phyloP scores from a whole-genome alignment of 2,888 invertebrate species.

The Unio pictorum region DNA sequence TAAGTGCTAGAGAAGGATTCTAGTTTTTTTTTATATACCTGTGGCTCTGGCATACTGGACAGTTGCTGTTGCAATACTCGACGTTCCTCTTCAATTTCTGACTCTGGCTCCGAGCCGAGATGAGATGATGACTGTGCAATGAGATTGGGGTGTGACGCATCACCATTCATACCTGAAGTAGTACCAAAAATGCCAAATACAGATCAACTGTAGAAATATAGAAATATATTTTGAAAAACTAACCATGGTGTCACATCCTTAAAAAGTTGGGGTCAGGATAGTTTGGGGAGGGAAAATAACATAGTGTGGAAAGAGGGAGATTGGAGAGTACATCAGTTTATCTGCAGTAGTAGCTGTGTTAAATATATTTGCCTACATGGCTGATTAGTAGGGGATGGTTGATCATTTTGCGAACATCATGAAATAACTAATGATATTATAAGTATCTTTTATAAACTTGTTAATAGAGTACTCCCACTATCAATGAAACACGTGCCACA shows the following conservation, averaged over 20 bases:
- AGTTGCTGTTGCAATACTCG: constrained; percentile 56
- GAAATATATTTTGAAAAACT: too few species aligned
- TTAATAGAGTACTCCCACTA: too few species aligned
- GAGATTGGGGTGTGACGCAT: constrained; percentile 13
- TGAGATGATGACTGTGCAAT: constrained; percentile 3
- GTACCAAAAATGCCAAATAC: not conserved
- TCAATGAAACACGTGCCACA: too few species aligned
- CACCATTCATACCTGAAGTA: constrained; percentile 44
- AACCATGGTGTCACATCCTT: not conserved
- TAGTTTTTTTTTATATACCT: constrained; percentile 43
- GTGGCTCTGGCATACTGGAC: constrained; percentile 63
- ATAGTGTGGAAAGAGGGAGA: not conserved
- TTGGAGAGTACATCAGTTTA: too few species aligned
- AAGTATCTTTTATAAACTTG: too few species aligned
- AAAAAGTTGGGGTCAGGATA: not conserved
- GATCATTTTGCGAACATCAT: too few species aligned
- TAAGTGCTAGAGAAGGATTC: too few species aligned
- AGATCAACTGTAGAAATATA: too few species aligned
- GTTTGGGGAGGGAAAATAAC: not conserved
- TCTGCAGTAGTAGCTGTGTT: too few species aligned
- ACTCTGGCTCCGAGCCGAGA: constrained; percentile 32
- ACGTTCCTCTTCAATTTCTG: constrained; percentile 63
- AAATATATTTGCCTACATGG: too few species aligned
- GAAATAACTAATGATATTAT: too few species aligned
- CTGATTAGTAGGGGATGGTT: too few species aligned